These are phyloP conservation scores for Colinus virginianus DNA, from an alignment of 2,113 vertebrate species.

Conservation along the genomic window DNA sequence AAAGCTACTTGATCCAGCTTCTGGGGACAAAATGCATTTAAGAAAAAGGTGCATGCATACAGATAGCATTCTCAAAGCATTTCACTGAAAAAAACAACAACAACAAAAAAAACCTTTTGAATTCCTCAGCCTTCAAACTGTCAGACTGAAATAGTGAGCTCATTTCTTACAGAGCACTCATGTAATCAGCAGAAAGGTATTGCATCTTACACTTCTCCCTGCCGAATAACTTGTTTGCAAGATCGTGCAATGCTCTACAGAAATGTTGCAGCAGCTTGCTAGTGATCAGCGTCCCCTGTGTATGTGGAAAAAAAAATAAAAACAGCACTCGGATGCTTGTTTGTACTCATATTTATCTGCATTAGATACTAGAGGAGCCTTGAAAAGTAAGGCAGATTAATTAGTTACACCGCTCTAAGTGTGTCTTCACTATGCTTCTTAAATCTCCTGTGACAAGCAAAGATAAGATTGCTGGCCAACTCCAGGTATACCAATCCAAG, in stretches of 20 bases:
- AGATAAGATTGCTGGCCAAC: background rate
- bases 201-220: conserved; percentile 61
- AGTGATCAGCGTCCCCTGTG: conserved; percentile 65
- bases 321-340: conserved; percentile 3
- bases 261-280: conserved; percentile 16
- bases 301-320: background rate
- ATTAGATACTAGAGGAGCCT: background rate
- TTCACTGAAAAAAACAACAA: background rate
- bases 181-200: conserved; percentile 54
- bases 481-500: background rate
- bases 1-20: background rate
- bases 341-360: background rate
- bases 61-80: conserved; percentile 4
- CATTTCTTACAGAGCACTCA: conserved; percentile 33
- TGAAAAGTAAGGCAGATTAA: background rate
- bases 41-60: background rate
- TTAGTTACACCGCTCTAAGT: background rate
- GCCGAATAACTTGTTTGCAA: conserved; percentile 59
- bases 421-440: background rate
- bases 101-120: background rate
- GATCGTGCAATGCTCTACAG: conserved; percentile 30
- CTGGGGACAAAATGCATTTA: background rate
- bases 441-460: background rate
- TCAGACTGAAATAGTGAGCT: background rate
- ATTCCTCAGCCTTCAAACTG: background rate